Evolutionary conservation across 2,113 vertebrate species (phyloP).

Genomic region (Xerus inauris): DNA sequence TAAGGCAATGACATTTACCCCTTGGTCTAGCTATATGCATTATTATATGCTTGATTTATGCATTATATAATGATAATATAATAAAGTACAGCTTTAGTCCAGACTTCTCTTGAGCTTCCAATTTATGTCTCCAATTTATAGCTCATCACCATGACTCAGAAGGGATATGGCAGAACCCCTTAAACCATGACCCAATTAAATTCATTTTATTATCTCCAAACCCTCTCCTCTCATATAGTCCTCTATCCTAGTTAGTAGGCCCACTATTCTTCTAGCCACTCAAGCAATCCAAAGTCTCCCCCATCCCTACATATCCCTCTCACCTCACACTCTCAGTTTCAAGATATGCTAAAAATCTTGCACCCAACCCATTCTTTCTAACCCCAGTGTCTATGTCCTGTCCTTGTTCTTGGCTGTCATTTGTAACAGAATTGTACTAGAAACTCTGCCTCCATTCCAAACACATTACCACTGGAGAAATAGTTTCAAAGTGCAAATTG

Average conservation of each 20-base stretch:
- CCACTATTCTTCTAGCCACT: neutral
- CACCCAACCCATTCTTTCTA: neutral
- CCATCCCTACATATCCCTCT: neutral
- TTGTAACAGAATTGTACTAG: neutral
- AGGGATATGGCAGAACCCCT: neutral
- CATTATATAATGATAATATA: neutral
- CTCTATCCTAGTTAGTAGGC: neutral
- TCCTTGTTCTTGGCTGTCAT: neutral
- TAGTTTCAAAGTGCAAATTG: neutral
- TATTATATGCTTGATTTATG: neutral
- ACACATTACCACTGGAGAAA: neutral
- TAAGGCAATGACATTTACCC: neutral
- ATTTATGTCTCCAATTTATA: neutral
- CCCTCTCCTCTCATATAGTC: neutral
- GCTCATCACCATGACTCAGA: neutral
- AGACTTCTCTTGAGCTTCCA: neutral
- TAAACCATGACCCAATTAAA: neutral
- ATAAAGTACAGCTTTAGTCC: neutral
- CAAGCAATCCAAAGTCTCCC: neutral
- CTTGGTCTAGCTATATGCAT: neutral
- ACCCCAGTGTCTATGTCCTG: neutral
- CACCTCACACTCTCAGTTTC: neutral
- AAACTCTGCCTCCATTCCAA: neutral
- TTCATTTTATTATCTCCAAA: neutral
- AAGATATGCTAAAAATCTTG: neutral